Evolutionary conservation across 2,888 invertebrate species (phyloP).

Genomic region (Andrena praecox): DNA sequence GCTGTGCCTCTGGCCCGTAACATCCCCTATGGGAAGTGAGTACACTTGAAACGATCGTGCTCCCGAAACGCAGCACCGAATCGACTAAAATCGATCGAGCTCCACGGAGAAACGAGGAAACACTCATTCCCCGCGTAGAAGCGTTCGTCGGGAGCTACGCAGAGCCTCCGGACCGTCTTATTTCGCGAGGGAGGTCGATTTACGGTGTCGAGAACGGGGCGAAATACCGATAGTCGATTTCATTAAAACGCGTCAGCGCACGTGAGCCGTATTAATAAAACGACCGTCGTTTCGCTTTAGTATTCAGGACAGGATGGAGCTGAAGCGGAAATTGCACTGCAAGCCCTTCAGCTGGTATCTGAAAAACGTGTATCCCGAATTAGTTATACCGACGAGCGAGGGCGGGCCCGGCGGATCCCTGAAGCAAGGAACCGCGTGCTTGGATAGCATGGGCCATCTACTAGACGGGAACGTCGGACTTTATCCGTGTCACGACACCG

Average conservation of each 20-base stretch:
- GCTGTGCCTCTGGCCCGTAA: constrained; percentile 96
- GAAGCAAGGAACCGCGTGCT: constrained; percentile 92
- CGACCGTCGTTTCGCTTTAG: constrained; percentile 53
- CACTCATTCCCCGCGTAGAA: too few species aligned
- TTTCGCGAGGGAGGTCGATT: constrained; percentile 33
- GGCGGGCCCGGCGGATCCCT: constrained; percentile 90
- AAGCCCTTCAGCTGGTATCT: constrained; percentile 98
- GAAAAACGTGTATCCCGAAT: constrained; percentile 96
- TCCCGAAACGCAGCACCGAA: neutral
- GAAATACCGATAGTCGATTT: constrained; percentile 61
- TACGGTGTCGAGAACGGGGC: constrained; percentile 30
- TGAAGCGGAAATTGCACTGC: constrained; percentile 93
- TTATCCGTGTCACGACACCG: constrained; percentile 97
- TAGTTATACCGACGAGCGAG: constrained; percentile 89
- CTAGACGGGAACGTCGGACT: constrained; percentile 94
- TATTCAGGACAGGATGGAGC: constrained; percentile 91
- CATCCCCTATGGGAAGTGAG: constrained; percentile 96
- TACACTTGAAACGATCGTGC: constrained; percentile 15
- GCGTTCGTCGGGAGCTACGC: too few species aligned
- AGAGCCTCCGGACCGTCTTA: constrained; percentile 67
- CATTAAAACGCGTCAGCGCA: constrained; percentile 61
- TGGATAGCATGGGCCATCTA: constrained; percentile 97
- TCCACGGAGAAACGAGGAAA: too few species aligned
- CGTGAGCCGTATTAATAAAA: constrained; percentile 63
- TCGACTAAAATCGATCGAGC: neutral